These are phyloP conservation scores for Camponotus vicinus DNA, from an alignment of 1,140 invertebrate species.

Conservation along the genomic window DNA sequence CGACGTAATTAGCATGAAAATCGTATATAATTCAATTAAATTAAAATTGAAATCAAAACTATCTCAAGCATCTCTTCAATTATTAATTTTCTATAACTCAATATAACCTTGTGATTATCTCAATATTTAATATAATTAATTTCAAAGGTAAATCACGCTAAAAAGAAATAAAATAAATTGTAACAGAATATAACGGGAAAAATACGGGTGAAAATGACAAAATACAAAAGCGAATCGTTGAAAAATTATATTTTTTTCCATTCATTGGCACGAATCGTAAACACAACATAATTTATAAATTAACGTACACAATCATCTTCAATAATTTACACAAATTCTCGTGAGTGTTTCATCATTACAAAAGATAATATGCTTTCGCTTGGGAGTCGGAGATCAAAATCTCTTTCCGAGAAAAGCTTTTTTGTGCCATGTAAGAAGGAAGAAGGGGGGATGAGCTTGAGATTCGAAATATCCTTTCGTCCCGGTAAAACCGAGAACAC, in stretches of 20 bases:
- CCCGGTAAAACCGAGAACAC: neutral
- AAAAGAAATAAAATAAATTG: constrained; percentile 44
- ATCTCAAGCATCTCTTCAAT: constrained; percentile 4
- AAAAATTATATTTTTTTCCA: constrained; percentile 86
- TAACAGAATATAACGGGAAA: constrained; percentile 50
- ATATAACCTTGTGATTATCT: neutral
- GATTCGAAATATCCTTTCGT: constrained; percentile 35
- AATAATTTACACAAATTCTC: constrained; percentile 84
- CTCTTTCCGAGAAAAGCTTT: constrained; percentile 42
- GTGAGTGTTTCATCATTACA: constrained; percentile 58
- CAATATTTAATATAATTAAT: constrained; percentile 16
- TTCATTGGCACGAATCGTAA: constrained; percentile 85
- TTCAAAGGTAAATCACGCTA: constrained; percentile 29
- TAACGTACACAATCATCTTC: constrained; percentile 85
- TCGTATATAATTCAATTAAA: neutral
- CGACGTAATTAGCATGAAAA: constrained; percentile 24
- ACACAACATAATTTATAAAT: constrained; percentile 87
- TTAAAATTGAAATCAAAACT: neutral
- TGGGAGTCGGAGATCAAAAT: constrained; percentile 56
- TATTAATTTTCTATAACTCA: neutral
- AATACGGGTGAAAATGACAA: constrained; percentile 66
- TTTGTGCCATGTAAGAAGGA: constrained; percentile 5
- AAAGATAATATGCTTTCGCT: constrained; percentile 64
- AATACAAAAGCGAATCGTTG: constrained; percentile 77
- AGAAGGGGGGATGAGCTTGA: constrained; percentile 50